Evolutionary conservation across 2,113 vertebrate genomes (phyloP).

Genomic region (Fregata magnificens): DNA sequence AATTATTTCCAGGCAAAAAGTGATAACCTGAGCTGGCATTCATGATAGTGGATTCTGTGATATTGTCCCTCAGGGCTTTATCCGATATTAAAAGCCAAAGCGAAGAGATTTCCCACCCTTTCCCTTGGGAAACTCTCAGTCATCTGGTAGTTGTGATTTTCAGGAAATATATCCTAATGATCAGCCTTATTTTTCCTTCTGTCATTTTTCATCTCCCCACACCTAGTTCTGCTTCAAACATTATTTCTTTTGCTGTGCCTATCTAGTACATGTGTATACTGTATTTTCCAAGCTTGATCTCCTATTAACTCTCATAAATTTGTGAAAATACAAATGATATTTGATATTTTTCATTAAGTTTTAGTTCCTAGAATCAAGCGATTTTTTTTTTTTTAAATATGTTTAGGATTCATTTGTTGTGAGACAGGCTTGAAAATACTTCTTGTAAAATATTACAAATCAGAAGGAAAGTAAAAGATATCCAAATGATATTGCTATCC

Average conservation of each 20-base stretch:
- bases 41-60: background rate
- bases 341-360: background rate
- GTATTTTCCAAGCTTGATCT: background rate
- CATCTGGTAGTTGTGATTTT: background rate
- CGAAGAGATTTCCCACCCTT: constrained; percentile 52
- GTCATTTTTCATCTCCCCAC: constrained; percentile 33
- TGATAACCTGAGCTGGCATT: background rate
- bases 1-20: background rate
- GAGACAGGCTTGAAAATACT: background rate
- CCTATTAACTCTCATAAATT: background rate
- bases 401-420: no score
- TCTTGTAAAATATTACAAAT: background rate
- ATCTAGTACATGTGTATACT: background rate
- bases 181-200: constrained; percentile 15
- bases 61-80: background rate
- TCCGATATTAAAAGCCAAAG: background rate
- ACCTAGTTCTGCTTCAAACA: background rate
- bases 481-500: no score
- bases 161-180: constrained; percentile 24
- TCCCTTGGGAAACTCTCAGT: constrained; percentile 26
- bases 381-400: background rate
- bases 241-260: background rate
- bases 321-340: background rate
- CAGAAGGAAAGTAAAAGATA: background rate
- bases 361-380: background rate